Base-by-base conservation (phyloP, 1,140 invertebrate species). In the Drosophila ananassae region DNA sequence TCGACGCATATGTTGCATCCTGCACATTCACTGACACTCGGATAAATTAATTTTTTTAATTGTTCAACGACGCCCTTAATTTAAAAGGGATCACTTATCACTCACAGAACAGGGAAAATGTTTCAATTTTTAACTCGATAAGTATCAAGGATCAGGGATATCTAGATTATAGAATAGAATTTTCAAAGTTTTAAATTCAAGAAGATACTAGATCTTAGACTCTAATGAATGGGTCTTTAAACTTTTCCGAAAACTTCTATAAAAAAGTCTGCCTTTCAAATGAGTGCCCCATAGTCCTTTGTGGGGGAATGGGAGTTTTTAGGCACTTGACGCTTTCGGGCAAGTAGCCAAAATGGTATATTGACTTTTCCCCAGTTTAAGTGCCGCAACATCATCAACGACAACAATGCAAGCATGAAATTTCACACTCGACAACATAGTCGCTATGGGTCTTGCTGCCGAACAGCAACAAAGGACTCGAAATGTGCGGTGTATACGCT, bases 371-470 rank as follows among this genome's bases (percentile, higher is more conserved):
- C 48, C 47, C 59, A 57, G 57, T 63, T 64, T 82, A 78, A 73
- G 61, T 81, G 74, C 46, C 73, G 69, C 73, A 82, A 77, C 78
- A 81, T 73, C 78, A 81, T 73, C 73, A 79, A 61, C 68, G 62
- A 79, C 75, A 79, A 71, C 82, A 89, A 79, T 79, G 83, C 53
- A 89, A 77, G 83, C 83, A 89, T 87, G 83, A 89, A 82, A 89
- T 87, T 87, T 87, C 84, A 81, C 83, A 87, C 84, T 87, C 73
- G 62, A 79, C 75, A 83, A 89, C 72, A 78, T 69, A 79, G 83
- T 84, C 56, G 61, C 74, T 55, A 54, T 60, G 55, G 39, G 47
- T 62, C 73, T 47, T 73, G 46, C n/a, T 22, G 28, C 30, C 13
- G 56, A 22, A 25, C 61, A 39, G 30, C 63, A 72, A 73, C 77